phyloP scores from a whole-genome alignment of 2,113 vertebrate genomes.

The human (Homo sapiens) region GRCh38 chr5:158699501-158700000 shows the following conservation, averaged over 20 bases:
- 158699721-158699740: neutral
- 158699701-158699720: neutral
- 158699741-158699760: no score
- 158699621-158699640: neutral
- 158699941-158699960: neutral
- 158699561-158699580: accelerated
- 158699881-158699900: neutral
- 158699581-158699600: neutral
- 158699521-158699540: neutral
- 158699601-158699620: accelerated
- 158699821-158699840: neutral
- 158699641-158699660: accelerated
- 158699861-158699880: neutral
- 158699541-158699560: neutral
- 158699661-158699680: neutral
- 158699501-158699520: neutral
- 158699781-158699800: neutral
- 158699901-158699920: neutral
- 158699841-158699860: neutral
- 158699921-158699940: accelerated
- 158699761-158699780: neutral
- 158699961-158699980: neutral
- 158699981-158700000: neutral
- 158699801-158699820: neutral
- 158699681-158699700: neutral